These are phyloP conservation scores for Tokudaia muenninki DNA, from an alignment of 2,797 vertebrate genomes.

Conservation along the genomic window DNA sequence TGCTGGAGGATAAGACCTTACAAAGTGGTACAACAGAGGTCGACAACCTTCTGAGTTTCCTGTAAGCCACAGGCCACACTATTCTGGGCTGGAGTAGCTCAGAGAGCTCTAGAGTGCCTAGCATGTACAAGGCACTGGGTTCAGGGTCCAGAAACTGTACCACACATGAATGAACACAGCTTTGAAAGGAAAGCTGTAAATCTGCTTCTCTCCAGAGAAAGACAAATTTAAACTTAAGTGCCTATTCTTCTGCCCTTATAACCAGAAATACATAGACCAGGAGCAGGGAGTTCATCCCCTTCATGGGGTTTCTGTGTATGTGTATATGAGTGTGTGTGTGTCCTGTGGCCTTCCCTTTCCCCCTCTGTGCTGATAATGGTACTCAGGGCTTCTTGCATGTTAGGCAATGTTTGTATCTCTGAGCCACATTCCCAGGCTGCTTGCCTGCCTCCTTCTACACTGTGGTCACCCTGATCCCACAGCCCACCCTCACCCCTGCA, in stretches of 20 bases:
- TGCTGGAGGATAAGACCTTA: slow-evolving; percentile 17
- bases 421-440: background rate
- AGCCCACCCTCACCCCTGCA: no score
- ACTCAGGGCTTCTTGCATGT: background rate
- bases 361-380: background rate
- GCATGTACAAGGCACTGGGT: background rate
- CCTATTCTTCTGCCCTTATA: slow-evolving; percentile 26
- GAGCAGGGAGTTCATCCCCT: background rate
- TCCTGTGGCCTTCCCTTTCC: background rate
- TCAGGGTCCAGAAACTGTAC: background rate
- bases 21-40: background rate
- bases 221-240: slow-evolving; percentile 1
- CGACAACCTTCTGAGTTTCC: slow-evolving; percentile 32
- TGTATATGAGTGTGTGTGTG: background rate
- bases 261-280: background rate
- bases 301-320: background rate
- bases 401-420: background rate
- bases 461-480: background rate
- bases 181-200: slow-evolving; percentile 40
- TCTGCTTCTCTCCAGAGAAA: slow-evolving; percentile 9
- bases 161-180: background rate
- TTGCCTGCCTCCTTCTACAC: background rate
- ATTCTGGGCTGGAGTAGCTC: background rate
- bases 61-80: slow-evolving; percentile 42
- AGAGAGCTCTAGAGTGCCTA: background rate